Conservation (phyloP, 2,888 invertebrate genomes). For the Aphidius colemani region DNA sequence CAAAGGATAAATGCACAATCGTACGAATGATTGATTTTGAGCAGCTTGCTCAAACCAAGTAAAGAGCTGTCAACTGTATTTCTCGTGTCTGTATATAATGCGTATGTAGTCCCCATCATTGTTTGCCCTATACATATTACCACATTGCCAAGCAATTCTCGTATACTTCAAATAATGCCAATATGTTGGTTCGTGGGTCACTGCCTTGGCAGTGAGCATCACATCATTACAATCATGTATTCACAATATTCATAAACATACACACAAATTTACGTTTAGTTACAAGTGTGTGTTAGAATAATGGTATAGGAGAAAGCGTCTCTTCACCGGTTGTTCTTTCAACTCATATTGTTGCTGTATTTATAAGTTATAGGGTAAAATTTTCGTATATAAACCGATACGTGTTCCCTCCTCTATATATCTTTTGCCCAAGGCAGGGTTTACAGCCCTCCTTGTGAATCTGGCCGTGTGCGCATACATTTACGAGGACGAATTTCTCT, state of each 20-base stretch:
- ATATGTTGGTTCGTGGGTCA: slow-evolving; percentile 56
- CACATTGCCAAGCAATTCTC: slow-evolving; percentile 39
- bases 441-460: slow-evolving; percentile 61
- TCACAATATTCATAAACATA: slow-evolving; percentile 1
- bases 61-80: too few relatives aligned
- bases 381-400: slow-evolving; percentile 34
- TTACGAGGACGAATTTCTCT: slow-evolving; percentile 46
- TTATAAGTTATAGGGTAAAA: slow-evolving; percentile 36
- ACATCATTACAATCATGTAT: slow-evolving; percentile 17
- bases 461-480: slow-evolving; percentile 59
- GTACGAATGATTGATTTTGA: too few relatives aligned
- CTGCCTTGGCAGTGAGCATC: slow-evolving; percentile 44
- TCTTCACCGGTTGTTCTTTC: background rate
- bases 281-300: slow-evolving; percentile 1
- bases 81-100: too few relatives aligned
- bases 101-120: background rate
- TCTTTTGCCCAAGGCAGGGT: slow-evolving; percentile 56
- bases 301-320: background rate
- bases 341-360: background rate
- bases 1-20: too few relatives aligned
- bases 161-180: slow-evolving; percentile 56
- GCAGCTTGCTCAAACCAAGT: too few relatives aligned
- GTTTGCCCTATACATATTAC: background rate
- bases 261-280: background rate
- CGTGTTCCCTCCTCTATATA: slow-evolving; percentile 35